These are phyloP conservation scores for Diloba caeruleocephala DNA, from an alignment of 2,888 invertebrate species.

Conservation along the genomic window DNA sequence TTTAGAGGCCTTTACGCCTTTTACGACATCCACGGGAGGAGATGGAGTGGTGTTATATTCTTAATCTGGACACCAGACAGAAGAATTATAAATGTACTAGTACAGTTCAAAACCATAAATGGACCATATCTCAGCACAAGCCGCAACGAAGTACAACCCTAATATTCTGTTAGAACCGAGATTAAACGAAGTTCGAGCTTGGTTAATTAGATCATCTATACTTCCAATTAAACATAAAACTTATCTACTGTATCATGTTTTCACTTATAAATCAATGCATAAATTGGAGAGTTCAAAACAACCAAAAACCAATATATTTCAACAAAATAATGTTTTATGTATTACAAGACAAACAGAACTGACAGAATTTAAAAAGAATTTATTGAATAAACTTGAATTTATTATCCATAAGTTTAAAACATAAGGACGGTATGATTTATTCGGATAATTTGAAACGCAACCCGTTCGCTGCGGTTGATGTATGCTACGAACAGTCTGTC, in stretches of 20 bases:
- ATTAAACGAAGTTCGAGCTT: no score
- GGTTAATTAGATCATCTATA: no score
- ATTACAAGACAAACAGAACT: constrained; percentile 39
- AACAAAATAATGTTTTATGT: constrained; percentile 51
- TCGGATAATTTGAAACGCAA: constrained; percentile 21
- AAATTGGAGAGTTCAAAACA: constrained; percentile 26
- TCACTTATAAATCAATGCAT: constrained; percentile 35
- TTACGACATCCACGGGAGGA: no score
- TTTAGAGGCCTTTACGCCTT: no score
- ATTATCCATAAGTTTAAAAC: constrained; percentile 45
- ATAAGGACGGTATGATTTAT: constrained; percentile 41
- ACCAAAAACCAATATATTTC: constrained; percentile 36
- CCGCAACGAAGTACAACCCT: no score
- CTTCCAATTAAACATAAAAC: no score
- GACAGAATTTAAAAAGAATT: constrained; percentile 39
- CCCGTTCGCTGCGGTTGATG: constrained; percentile 9
- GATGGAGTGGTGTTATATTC: no score
- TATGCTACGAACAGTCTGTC: constrained; percentile 12
- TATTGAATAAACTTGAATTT: constrained; percentile 53
- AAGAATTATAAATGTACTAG: no score
- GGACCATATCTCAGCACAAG: no score
- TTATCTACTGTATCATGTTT: constrained; percentile 10
- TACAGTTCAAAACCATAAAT: no score
- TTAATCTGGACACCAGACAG: no score
- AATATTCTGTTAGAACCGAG: no score